A percentile compares a stretch with the other conserved stretches of the same genome.
Evolutionary conservation across 2,888 invertebrate species (phyloP).

Genomic region (Stramonita haemastoma): DNA sequence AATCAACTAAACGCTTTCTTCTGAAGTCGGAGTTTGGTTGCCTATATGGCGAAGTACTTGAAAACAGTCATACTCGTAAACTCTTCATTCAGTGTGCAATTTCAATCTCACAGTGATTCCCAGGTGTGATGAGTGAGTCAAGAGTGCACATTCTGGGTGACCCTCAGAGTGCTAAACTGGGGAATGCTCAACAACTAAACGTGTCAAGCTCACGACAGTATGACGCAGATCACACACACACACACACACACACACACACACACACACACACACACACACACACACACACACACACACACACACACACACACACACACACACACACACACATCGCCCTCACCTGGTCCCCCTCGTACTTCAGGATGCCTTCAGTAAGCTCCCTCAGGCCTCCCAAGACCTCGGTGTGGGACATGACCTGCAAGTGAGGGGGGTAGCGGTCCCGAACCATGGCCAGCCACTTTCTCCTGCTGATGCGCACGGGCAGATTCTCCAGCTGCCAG

Average conservation of each 20-base stretch:
- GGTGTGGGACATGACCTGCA: conserved; percentile 69
- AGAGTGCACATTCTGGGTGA: no score
- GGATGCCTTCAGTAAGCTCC: conserved; percentile 73
- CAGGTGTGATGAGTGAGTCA: no score
- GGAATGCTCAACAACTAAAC: no score
- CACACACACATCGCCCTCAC: conserved; percentile 10
- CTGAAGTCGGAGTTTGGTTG: no score
- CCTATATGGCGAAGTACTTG: no score
- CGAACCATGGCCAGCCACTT: conserved; percentile 73
- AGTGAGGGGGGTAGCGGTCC: conserved; percentile 71
- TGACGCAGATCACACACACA: neutral
- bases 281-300: neutral
- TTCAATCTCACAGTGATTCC: no score
- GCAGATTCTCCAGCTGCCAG: conserved; percentile 74
- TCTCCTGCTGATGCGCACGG: conserved; percentile 68
- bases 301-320: no score
- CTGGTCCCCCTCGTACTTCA: conserved; percentile 73
- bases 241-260: neutral
- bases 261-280: neutral
- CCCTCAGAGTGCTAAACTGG: no score
- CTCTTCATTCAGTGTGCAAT: no score
- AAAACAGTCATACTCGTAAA: no score
- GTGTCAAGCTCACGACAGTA: no score
- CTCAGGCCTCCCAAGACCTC: conserved; percentile 70
- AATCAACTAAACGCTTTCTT: no score